phyloP scores from a whole-genome alignment of 2,113 vertebrate species.

The Ptilorrhoa leucosticta region DNA sequence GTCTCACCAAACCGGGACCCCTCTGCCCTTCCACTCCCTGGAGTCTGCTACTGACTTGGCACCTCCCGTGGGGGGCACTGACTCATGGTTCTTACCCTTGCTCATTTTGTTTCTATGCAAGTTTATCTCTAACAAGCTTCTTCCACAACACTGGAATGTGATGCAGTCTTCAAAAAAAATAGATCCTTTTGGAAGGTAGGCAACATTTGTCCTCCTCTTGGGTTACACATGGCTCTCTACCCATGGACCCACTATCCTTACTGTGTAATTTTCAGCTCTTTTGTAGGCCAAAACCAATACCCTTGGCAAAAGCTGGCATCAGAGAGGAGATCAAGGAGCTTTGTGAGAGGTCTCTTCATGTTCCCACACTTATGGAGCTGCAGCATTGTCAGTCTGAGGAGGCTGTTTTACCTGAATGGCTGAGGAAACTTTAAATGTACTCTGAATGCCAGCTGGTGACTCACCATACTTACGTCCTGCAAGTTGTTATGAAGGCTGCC shows the following conservation, averaged over 20 bases:
- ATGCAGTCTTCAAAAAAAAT: background rate
- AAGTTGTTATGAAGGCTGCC: background rate
- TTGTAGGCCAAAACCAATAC: background rate
- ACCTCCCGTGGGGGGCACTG: background rate
- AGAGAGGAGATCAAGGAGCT: background rate
- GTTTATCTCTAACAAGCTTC: background rate
- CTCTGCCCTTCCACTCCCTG: background rate
- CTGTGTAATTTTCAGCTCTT: background rate
- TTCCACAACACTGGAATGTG: background rate
- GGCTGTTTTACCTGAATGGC: background rate
- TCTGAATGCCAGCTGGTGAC: background rate
- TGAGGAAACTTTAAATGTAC: background rate
- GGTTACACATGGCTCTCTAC: background rate
- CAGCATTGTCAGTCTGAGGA: background rate
- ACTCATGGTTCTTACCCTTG: background rate
- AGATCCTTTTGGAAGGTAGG: background rate
- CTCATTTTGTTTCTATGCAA: background rate
- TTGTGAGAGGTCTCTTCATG: rapidly evolving
- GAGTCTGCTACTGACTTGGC: background rate
- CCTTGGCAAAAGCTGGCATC: background rate
- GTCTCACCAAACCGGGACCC: background rate
- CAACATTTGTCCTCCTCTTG: background rate
- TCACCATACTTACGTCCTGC: background rate
- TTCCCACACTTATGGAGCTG: background rate
- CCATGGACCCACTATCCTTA: background rate